Conservation (phyloP, 1,140 invertebrate species). For the Holotrichia oblita region DNA sequence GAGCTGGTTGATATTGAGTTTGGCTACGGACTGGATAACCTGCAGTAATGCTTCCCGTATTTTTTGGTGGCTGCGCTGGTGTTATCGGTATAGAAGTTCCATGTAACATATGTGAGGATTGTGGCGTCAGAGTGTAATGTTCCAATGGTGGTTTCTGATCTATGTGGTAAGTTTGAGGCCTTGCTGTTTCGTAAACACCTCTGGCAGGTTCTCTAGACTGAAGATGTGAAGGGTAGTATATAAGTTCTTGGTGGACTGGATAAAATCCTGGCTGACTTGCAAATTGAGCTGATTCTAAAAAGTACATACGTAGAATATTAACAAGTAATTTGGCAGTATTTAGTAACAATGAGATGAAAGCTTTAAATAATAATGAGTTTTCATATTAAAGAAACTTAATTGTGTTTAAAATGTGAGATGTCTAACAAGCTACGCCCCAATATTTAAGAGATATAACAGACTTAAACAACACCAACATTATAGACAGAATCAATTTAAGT, state of each 20-base stretch:
- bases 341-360: constrained; percentile 1
- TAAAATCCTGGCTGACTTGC: constrained; percentile 55
- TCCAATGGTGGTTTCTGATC: constrained; percentile 57
- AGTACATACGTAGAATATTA: constrained; percentile 4
- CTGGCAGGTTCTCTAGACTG: constrained; percentile 53
- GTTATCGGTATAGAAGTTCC: constrained; percentile 54
- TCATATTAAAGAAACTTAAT: no score
- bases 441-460: no score
- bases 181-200: constrained; percentile 53
- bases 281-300: constrained; percentile 59
- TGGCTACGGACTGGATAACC: constrained; percentile 59
- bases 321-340: no score
- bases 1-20: constrained; percentile 55
- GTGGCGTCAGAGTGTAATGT: constrained; percentile 53
- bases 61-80: constrained; percentile 53
- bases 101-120: constrained; percentile 55
- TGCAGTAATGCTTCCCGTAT: constrained; percentile 58
- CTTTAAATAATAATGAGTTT: no score
- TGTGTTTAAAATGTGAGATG: no score
- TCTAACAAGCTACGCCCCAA: no score
- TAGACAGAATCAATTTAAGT: no score
- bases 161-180: constrained; percentile 55
- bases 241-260: constrained; percentile 51
- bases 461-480: no score
- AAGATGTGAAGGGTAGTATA: constrained; percentile 48